phyloP scores from a whole-genome alignment of 1,140 invertebrate species.

The Tetragnatha versicolor region DNA sequence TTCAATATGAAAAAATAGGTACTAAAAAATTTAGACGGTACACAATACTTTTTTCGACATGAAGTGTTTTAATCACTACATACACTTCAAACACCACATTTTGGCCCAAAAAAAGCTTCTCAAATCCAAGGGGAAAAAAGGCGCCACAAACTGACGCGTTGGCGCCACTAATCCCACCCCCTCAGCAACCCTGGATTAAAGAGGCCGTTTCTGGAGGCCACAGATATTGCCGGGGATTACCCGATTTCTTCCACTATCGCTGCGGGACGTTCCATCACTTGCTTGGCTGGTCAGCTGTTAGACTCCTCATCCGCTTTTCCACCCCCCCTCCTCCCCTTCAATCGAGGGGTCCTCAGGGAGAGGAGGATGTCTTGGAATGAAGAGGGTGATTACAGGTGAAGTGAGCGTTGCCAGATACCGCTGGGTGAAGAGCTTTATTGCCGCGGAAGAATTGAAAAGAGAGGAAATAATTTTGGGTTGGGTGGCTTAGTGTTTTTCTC shows the following conservation, averaged over 20 bases:
- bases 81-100: too few species aligned
- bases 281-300: slow-evolving; percentile 49
- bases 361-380: too few species aligned
- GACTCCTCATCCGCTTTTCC: slow-evolving; percentile 41
- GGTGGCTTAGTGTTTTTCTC: too few species aligned
- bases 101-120: not conserved
- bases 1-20: too few species aligned
- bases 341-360: too few species aligned
- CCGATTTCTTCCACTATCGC: slow-evolving; percentile 55
- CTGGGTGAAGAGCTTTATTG: not conserved
- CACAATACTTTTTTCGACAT: too few species aligned
- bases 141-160: slow-evolving; percentile 4
- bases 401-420: not conserved
- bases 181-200: slow-evolving; percentile 47
- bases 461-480: too few species aligned
- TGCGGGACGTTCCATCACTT: slow-evolving; percentile 52
- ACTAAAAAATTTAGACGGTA: too few species aligned
- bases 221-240: slow-evolving; percentile 54
- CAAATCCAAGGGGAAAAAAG: too few species aligned
- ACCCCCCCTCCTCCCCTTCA: slow-evolving; percentile 8
- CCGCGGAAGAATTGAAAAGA: not conserved
- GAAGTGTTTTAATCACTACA: too few species aligned
- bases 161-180: slow-evolving; percentile 30
- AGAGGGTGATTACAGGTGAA: slow-evolving; percentile 10
- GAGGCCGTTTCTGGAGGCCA: slow-evolving; percentile 45